phyloP scores from a whole-genome alignment of 2,888 invertebrate genomes.

The Polydrusus cervinus region DNA sequence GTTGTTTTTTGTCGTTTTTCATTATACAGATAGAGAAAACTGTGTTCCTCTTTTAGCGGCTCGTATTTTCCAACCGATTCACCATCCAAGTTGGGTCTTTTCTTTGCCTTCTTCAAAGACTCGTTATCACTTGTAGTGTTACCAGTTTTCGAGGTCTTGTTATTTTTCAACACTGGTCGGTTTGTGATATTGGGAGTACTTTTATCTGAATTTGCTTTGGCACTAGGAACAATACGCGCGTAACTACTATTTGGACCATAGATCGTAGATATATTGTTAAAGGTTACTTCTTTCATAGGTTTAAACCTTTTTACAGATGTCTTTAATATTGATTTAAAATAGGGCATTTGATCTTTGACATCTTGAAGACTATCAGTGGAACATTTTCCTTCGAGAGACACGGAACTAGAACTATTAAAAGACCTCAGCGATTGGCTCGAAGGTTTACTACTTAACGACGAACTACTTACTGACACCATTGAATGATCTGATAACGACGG shows the following conservation, averaged over 20 bases:
- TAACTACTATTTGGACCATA: conserved; percentile 30
- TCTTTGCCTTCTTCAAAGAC: background rate
- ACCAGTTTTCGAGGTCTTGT: background rate
- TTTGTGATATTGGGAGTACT: background rate
- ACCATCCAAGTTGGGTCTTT: background rate
- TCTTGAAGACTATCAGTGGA: conserved; percentile 36
- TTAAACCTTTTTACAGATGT: conserved; percentile 12
- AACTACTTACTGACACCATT: conserved; percentile 7
- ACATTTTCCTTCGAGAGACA: background rate
- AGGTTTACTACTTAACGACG: conserved; percentile 4
- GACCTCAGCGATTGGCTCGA: conserved; percentile 26
- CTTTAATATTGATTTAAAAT: conserved; percentile 40
- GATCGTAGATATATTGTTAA: conserved; percentile 44
- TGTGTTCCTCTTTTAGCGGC: conserved; percentile 46
- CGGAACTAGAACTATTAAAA: conserved; percentile 25
- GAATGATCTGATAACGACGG: conserved; percentile 26
- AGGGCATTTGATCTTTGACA: conserved; percentile 34
- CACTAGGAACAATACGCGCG: background rate
- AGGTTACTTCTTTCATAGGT: conserved; percentile 43
- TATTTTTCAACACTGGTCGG: background rate
- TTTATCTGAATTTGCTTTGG: background rate
- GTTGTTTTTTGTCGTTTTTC: conserved; percentile 37
- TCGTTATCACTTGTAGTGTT: background rate
- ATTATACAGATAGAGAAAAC: conserved; percentile 43
- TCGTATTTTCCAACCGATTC: conserved; percentile 23